Conservation (phyloP, 2,888 invertebrate genomes). For the Timema cristinae region DNA sequence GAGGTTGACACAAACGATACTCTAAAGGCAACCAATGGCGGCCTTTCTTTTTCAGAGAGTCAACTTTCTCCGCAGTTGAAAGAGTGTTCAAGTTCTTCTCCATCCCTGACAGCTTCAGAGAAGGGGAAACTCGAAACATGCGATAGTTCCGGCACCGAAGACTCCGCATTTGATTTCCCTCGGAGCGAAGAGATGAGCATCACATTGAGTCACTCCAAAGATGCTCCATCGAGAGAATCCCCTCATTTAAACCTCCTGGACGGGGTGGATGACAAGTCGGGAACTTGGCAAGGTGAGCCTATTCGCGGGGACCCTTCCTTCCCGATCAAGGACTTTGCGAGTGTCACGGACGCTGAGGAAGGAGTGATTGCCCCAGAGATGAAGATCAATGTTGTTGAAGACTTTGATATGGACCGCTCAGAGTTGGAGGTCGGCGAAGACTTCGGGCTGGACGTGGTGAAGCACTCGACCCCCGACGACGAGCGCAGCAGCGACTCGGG, state of each 20-base stretch:
- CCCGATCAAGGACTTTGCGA: not conserved
- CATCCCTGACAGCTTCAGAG: not conserved
- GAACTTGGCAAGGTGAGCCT: not conserved
- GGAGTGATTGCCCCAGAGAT: slow-evolving; percentile 9
- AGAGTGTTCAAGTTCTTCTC: too few species aligned
- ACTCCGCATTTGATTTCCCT: slow-evolving; percentile 9
- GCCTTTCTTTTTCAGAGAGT: too few species aligned
- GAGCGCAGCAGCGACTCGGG: slow-evolving; percentile 50
- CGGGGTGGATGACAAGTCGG: not conserved
- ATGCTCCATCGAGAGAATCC: not conserved
- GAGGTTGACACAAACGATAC: too few species aligned
- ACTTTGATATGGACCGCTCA: slow-evolving; percentile 12
- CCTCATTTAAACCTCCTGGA: not conserved
- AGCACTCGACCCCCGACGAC: slow-evolving; percentile 48
- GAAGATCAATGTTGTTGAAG: slow-evolving; percentile 15
- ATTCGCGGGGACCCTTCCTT: not conserved
- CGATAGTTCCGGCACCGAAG: slow-evolving; percentile 10
- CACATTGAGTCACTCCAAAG: slow-evolving; percentile 1
- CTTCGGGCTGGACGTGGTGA: slow-evolving; percentile 43
- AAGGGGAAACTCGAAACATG: slow-evolving; percentile 7
- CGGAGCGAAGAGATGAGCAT: slow-evolving; percentile 9
- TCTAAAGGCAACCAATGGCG: too few species aligned
- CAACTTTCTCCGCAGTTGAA: too few species aligned
- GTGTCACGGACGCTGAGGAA: too few species aligned
- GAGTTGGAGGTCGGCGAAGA: slow-evolving; percentile 39